phyloP scores from a whole-genome alignment of 2,888 invertebrate genomes.

The Caenorhabditis sulstoni region DNA sequence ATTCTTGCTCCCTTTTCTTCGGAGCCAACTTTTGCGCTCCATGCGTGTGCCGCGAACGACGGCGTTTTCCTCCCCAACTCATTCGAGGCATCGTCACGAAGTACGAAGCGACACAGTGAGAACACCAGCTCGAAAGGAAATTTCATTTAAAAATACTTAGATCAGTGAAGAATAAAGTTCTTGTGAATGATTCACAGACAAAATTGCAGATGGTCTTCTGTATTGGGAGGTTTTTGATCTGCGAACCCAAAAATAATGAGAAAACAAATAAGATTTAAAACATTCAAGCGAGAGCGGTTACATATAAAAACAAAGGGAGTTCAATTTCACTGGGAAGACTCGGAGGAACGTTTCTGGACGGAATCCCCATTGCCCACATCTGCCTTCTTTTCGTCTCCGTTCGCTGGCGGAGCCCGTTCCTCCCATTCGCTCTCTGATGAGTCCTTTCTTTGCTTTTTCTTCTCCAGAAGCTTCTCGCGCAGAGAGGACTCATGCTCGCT shows the following conservation, averaged over 20 bases:
- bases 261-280: background rate
- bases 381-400: constrained; percentile 13
- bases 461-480: constrained; percentile 70
- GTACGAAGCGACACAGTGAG: constrained; percentile 16
- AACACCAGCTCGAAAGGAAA: background rate
- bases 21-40: constrained; percentile 68
- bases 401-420: constrained; percentile 18
- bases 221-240: background rate
- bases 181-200: constrained; percentile 32
- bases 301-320: no score
- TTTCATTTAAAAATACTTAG: background rate
- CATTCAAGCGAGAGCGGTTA: background rate
- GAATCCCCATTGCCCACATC: constrained; percentile 36
- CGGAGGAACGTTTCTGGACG: background rate
- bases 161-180: constrained; percentile 11
- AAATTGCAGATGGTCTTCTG: background rate
- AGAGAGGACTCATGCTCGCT: constrained; percentile 62
- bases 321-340: background rate
- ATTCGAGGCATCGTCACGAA: constrained; percentile 40
- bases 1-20: constrained; percentile 67
- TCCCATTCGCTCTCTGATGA: constrained; percentile 59
- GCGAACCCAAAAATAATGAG: background rate
- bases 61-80: constrained; percentile 62
- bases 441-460: constrained; percentile 55
- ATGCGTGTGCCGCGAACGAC: constrained; percentile 64